These are phyloP conservation scores for Alauda arvensis DNA, from an alignment of 2,797 vertebrate genomes.

Conservation along the genomic window DNA sequence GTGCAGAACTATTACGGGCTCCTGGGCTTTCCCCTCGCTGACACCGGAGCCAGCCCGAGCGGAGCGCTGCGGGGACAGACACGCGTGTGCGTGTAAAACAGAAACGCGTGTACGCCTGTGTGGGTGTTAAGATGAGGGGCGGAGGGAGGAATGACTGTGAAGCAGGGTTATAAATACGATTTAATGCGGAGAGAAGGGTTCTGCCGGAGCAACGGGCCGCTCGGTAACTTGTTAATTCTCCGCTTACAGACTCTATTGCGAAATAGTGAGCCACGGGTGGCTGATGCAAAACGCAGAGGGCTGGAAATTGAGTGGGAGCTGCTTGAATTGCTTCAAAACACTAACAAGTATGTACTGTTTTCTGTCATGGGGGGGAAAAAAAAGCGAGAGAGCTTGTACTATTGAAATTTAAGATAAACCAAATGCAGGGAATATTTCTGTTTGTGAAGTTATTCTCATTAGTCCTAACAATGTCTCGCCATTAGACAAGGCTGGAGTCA, in stretches of 20 bases:
- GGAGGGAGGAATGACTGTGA: not conserved
- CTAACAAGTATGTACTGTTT: not conserved
- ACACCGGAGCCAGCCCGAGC: not conserved
- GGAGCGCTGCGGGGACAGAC: not conserved
- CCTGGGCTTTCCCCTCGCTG: not conserved
- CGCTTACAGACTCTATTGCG: not conserved
- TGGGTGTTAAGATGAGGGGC: not conserved
- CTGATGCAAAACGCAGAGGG: not conserved
- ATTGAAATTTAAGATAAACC: conserved; percentile 31
- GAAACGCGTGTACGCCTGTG: too few relatives aligned
- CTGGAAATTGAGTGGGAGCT: not conserved
- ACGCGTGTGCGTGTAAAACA: not conserved
- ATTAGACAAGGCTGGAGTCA: conserved; percentile 60
- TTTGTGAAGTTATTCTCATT: conserved; percentile 47
- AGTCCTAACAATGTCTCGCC: conserved; percentile 55
- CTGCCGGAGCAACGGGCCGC: not conserved
- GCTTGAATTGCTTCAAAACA: not conserved
- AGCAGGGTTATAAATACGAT: not conserved
- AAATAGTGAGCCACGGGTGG: not conserved
- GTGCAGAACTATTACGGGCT: too few relatives aligned
- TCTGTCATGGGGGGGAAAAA: not conserved
- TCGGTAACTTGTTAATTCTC: conserved; percentile 2
- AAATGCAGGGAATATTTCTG: conserved; percentile 1
- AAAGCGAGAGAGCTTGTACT: not conserved
- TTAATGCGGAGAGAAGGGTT: not conserved